Evolutionary conservation across 1,140 invertebrate species (phyloP).

Genomic region (Chironomus striatipennis): DNA sequence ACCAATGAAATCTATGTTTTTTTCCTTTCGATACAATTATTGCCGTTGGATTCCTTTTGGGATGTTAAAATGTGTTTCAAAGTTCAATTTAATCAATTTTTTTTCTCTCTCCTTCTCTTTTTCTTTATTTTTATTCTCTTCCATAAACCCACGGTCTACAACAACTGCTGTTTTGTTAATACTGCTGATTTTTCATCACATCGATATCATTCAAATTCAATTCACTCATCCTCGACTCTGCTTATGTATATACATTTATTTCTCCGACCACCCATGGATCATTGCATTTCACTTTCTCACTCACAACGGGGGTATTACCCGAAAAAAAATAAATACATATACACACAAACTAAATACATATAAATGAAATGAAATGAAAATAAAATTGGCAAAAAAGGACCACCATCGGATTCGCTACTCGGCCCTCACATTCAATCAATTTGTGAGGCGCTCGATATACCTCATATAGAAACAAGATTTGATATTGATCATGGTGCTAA

Average conservation of each 20-base stretch:
- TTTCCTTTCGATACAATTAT: not conserved
- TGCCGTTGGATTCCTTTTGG: not conserved
- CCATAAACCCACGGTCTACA: not conserved
- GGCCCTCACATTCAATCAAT: slow-evolving; percentile 82
- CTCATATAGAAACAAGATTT: slow-evolving; percentile 73
- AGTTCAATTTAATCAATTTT: slow-evolving; percentile 10
- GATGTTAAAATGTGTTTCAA: too few species aligned
- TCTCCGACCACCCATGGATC: slow-evolving; percentile 2
- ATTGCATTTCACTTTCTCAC: not conserved
- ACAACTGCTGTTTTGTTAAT: not conserved
- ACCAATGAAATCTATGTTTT: too few species aligned
- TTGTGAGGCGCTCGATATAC: slow-evolving; percentile 79
- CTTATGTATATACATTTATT: not conserved
- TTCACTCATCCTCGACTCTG: not conserved
- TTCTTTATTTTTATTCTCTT: not conserved
- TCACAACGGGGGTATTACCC: not conserved
- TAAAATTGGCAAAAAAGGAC: not conserved
- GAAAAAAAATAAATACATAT: not conserved
- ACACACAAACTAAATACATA: not conserved
- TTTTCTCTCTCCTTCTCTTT: not conserved
- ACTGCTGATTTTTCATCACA: not conserved
- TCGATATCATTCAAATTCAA: too few species aligned
- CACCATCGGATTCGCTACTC: slow-evolving; percentile 66
- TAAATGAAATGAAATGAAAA: slow-evolving; percentile 7
- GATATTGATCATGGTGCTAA: slow-evolving; percentile 57